Evolutionary conservation across 1,140 invertebrate genomes (phyloP), one percentile per base, ranked within the genome.

Genomic region (Monomorium pharaonis): DNA sequence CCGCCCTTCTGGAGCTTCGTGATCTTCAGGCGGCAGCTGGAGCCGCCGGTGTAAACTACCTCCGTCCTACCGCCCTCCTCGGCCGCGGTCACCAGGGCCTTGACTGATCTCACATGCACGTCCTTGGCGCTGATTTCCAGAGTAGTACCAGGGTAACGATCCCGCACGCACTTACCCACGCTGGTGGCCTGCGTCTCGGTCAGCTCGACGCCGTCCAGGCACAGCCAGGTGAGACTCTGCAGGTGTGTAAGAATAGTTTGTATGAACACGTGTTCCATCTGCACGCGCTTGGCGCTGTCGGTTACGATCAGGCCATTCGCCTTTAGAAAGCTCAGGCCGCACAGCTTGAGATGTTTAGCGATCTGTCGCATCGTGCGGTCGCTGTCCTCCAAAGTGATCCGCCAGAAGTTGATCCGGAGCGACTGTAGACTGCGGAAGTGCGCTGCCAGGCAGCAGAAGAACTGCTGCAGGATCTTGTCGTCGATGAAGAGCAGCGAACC

Each of bases 101-200:
- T 95, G 37, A 95, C 89, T 10, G 94, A 92, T 44, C 91, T 92
- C 37, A 94, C 93, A 49, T 94, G 89, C 7, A 95, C 91, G 51
- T 95, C 94, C 42, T 95, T 94, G 14, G 93, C 94, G 86, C 94
- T 95, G 54, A 95, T 91, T 77, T 95, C 94, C 24, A 95, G 86
- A 14, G 91, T 88, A 0, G 92, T 91, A 3, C 94, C 93, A 0
- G 94, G 92, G 58, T 94, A 95, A 33, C 94, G 91, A 54, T 95
- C 95, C 37, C 94, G 90, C 42, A 95, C 91, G 75, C 93, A 94
- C 78, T 95, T 95, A 0, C 95, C 95, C 12, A 95, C 86, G 2
- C 92, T 91, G 10, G 92, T 78, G 0, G 93, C 94, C 69, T 95
- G 95, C 3, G 67, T 88, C 37, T 95, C 93, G 0, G 93, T 92